Base-by-base conservation (phyloP, 2,113 vertebrate genomes). In the Periophthalmodon schlosseri region DNA sequence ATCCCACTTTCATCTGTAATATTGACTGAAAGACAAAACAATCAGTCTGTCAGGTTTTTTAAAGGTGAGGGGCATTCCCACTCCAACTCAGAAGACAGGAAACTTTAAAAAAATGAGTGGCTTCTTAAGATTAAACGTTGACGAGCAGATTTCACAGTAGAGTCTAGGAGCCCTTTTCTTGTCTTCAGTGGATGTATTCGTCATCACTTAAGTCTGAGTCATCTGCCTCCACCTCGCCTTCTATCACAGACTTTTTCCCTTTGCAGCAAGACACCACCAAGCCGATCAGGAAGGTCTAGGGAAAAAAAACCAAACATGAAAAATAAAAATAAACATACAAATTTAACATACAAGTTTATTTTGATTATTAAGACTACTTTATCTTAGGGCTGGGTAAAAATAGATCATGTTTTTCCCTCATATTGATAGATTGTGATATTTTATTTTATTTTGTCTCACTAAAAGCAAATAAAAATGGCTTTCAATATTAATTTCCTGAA, bases 201-300 rank as follows among this genome's bases (percentile, higher is more conserved):
- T 97, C 96, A 75, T 99, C 98, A 76, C 97, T 99, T 60, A 96
- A 72, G 84, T 99, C 97, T 18, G 96, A 99, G 85, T 99, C 97
- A 9, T 97, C 96, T 13, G 96, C 96, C 81, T 97, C 96, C 82
- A 96, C 95, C 85, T 96, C 95, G 73, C 96, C 97, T 92, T 99
- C 97, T 81, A 98, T 96, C 90, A 99, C 94, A 0, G 98, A 99
- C 83, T 96, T 98, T 93, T 97, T 99, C 79, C 97, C 97, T 94
- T 95, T 96, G 92, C 96, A 99, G 90, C 98, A 98, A 15, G 98
- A 98, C 69, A 98, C 95, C 79, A 95, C 84, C 87, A 99, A 91
- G 58, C 98, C 98, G 68, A 99, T 90, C 85, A 98, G 86, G 75
- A 99, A 99, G 20, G 96, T 94, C 98, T 99, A 39, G 24, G 67